Base-by-base conservation (phyloP, 2,888 invertebrate genomes). In the Tachina lurida region DNA sequence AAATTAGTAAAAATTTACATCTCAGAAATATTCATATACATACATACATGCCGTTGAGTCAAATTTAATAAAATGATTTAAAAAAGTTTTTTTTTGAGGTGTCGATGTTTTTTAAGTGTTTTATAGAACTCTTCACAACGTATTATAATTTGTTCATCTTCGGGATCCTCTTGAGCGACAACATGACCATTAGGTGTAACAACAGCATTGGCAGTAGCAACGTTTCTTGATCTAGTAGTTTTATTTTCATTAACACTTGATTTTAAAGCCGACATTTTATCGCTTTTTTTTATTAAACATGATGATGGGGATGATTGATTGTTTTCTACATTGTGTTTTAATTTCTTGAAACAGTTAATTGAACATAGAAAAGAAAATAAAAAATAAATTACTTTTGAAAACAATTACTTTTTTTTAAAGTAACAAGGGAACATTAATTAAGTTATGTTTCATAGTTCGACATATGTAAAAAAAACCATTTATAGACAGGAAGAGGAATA, bases 131-230 rank as follows among this genome's bases (percentile, higher is more conserved):
- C 54, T 73, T 52, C 17, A 19, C 43, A 12, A 60, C 17, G 17
- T 15, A 62, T 19, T 9, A 45, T 58, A 73, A 56, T 52, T 39
- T 77, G 60, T 47, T 75, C 75, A 5, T 62, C 70, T 54, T 86
- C 83, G n/a, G 65, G 54, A 60, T 81, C 81, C 65, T 80, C 84
- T 54, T 79, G 56, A 43, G 83, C 83, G 17, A 86, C 86, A 54
- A 86, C 76, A 73, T 86, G 79, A 13, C 79, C 83, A 62, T 83
- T 86, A 8, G 82, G 82, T 47, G 85, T 86, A 60, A 83, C 65
- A 67, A 83, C 56, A 54, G 76, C 56, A 74, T 65, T 74, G 17
- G 43, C 31, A 22, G 39, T 58, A 73, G 62, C 13, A 56, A 41
- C 41, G 17, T 22, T 31, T 65, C 15, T 54, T 13, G 56, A 41